phyloP scores from a whole-genome alignment of 2,888 invertebrate genomes.

The Periphyllus acericola region DNA sequence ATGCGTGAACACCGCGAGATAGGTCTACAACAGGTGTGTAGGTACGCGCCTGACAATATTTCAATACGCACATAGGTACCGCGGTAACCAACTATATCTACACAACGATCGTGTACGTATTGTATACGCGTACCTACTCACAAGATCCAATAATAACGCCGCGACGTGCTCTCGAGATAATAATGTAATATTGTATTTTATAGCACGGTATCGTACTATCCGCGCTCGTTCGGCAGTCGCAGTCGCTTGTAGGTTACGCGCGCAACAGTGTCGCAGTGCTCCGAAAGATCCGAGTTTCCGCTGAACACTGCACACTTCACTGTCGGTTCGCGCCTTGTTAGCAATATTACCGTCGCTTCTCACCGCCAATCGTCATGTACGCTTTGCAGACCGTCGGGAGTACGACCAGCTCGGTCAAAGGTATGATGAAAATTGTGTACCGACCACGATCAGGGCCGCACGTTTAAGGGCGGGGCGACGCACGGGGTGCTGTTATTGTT shows the following conservation, averaged over 20 bases:
- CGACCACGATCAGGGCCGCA: no score
- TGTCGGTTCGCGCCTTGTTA: neutral
- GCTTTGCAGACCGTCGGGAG: conserved; percentile 53
- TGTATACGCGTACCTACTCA: neutral
- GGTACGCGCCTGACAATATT: no score
- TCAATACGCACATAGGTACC: no score
- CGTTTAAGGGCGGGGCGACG: no score
- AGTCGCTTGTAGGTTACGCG: conserved; percentile 6
- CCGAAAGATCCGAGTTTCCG: no score
- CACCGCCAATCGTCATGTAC: conserved; percentile 23
- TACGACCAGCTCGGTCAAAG: conserved; percentile 56
- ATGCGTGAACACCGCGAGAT: no score
- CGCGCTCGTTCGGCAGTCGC: neutral
- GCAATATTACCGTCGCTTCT: neutral
- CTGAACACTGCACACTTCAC: neutral
- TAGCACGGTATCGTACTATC: neutral
- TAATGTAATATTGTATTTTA: neutral
- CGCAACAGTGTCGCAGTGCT: neutral
- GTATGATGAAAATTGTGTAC: conserved; percentile 5
- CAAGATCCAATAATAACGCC: neutral
- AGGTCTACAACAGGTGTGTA: no score
- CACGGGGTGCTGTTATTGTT: no score
- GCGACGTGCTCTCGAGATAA: conserved; percentile 41
- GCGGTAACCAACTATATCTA: no score
- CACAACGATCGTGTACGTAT: no score